Evolutionary conservation across 2,113 vertebrate genomes (phyloP), one percentile per base, ranked within the genome.

Genomic region (Boulengeromyrus knoepffleri): DNA sequence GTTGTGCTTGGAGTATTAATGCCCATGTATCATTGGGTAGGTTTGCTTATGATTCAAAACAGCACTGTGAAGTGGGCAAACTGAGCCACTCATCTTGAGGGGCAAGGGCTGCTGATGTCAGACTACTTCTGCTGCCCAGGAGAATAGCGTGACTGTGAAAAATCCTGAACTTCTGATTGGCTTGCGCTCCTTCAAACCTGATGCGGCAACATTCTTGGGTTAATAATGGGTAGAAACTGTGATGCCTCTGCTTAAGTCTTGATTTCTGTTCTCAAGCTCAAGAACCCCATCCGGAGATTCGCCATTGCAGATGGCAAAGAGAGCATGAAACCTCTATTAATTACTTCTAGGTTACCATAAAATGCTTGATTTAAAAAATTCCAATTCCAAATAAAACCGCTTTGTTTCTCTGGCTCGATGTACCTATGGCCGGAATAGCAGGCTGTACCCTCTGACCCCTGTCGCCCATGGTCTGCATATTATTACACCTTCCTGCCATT

Each of bases 91-190:
- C 36, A 24, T 58, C 56, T 36, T 66, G 87, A 66, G 21, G 9
- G 12, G 42, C 3, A 36, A n/a, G 36, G 3, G 9, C 31, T 88
- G 24, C 46, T 89, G 39, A 89, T 31, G 56, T 80, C 31, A 6
- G 27, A 24, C n/a, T 58, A 15, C n/a, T 77, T 89, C 24, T 39
- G 45, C 45, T 77, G 13, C 21, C 42, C 17, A 36, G 27, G 62
- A 21, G 36, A 45, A 77, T 47, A 47, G 0, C 12, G 88, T 36
- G 45, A 21, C 46, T 62, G 77, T 84, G 74, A 93, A 93, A 94
- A 89, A 91, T 92, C 89, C 39, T n/a, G 39, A 21, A 87, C 49
- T 45, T 89, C 36, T 85, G 31, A 42, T 88, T 19, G 87, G 93
- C 94, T 92, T 92, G 36, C 36, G 10, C 36, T 42, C 31, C 74